Conservation (phyloP, 2,113 vertebrate genomes). For the Speoplatyrhinus poulsoni region DNA sequence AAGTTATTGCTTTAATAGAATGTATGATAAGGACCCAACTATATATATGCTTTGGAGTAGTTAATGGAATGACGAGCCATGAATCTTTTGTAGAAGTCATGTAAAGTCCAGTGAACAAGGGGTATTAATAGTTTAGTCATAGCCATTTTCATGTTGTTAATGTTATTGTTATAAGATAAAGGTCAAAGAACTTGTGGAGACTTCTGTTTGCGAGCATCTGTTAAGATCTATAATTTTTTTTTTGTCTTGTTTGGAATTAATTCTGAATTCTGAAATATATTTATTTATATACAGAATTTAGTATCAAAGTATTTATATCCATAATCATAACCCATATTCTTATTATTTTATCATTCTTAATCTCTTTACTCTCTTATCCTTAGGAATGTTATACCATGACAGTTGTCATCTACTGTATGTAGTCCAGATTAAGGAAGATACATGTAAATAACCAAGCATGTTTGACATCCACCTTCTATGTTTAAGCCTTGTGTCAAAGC, state of each 20-base stretch:
- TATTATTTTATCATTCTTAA: not conserved
- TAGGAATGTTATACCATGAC: not conserved
- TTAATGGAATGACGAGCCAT: conserved; percentile 28
- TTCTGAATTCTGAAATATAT: too few relatives aligned
- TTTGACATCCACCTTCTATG: conserved; percentile 21
- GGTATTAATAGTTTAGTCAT: conserved; percentile 5
- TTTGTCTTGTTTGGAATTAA: too few relatives aligned
- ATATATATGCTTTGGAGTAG: conserved; percentile 23
- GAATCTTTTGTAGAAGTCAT: conserved; percentile 34
- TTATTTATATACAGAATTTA: too few relatives aligned
- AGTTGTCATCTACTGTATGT: conserved; percentile 27
- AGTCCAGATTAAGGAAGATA: conserved; percentile 42
- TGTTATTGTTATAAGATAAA: not conserved
- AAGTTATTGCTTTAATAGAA: conserved; percentile 36
- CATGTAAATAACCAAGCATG: conserved; percentile 36
- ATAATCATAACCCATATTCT: not conserved
- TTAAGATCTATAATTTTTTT: not conserved
- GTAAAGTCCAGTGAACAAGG: conserved; percentile 8
- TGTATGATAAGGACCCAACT: conserved; percentile 43
- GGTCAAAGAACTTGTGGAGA: not conserved
- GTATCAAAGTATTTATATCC: not conserved
- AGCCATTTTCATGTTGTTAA: conserved; percentile 7
- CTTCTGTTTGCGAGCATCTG: not conserved
- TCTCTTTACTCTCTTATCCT: not conserved
- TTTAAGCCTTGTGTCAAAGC: conserved; percentile 17